A percentile compares a stretch with the other conserved stretches of the same genome.
phyloP scores from a whole-genome alignment of 2,797 vertebrate genomes.

The Sebastolobus alascanus region DNA sequence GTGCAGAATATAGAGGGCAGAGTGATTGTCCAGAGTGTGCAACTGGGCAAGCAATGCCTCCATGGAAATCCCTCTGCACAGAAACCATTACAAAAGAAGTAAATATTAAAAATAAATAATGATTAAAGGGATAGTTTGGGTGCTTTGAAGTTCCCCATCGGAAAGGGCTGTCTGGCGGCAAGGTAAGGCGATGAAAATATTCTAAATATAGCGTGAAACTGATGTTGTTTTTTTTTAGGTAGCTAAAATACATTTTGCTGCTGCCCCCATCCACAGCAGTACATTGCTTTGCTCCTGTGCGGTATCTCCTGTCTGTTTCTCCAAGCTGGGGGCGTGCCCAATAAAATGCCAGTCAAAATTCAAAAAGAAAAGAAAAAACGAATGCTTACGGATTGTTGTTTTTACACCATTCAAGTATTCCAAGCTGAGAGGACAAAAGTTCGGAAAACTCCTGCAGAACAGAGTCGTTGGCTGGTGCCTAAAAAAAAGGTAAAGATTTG shows the following conservation, averaged over 20 bases:
- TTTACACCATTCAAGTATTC: slow-evolving; percentile 94
- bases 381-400: slow-evolving; percentile 89
- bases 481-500: not conserved
- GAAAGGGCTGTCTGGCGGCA: no score
- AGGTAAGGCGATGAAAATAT: no score
- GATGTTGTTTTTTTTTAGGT: no score
- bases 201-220: no score
- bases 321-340: no score
- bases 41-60: slow-evolving; percentile 91
- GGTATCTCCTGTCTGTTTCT: no score
- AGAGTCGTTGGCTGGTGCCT: slow-evolving; percentile 87
- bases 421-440: slow-evolving; percentile 89
- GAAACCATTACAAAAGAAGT: not conserved
- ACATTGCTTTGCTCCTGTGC: no score
- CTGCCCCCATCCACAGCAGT: accelerated
- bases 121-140: not conserved
- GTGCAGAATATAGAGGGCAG: slow-evolving; percentile 93
- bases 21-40: slow-evolving; percentile 92
- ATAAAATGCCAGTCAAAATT: not conserved
- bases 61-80: slow-evolving; percentile 85
- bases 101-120: not conserved
- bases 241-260: no score
- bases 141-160: no score
- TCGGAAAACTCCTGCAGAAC: slow-evolving; percentile 92
- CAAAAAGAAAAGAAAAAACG: not conserved